Evolutionary conservation across 2,113 vertebrate genomes (phyloP), one percentile per base, ranked within the genome.

Genomic region (Psittacula cyanocephala): DNA sequence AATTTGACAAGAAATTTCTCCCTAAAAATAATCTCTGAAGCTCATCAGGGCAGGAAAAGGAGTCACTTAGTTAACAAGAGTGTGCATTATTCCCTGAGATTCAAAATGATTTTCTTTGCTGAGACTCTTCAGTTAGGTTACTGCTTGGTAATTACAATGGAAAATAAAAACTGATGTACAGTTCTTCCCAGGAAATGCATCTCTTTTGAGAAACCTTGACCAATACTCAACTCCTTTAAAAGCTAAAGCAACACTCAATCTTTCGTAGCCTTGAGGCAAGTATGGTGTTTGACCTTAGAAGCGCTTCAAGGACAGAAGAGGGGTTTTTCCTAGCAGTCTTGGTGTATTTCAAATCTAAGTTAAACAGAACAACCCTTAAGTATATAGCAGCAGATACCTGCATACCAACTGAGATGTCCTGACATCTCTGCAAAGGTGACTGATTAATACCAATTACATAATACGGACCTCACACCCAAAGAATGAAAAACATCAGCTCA

Each of bases 391-490:
- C 41, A 75, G 44, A 47, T 18, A 55, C 3, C 13, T 37, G 27
- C 39, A 28, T 15, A 11, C 16, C 29, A 62, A 5, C 31, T 17
- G 17, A 70, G 39, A 59, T 59, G 17, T 65, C 44, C 62, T 79
- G 41, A 27, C 37, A 19, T 20, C 29, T 79, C 80, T 62, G 29
- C 46, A 74, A 86, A 93, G 19, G 43, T 41, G 57, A 50, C 10
- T 0, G 1, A 35, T 75, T 82, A 86, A 63, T 28, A 28, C 23
- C 19, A 33, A 10, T 63, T 86, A 52, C 5, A 1, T 55, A 50
- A 69, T 27, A 46, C 0, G 0, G 5, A 63, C 31, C 22, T 53
- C 50, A 75, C 7, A 14, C 22, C 24, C 12, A 52, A 76, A 71
- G 39, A 83, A 71, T 29, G 47, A 49, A 64, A 70, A 83, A 24